A percentile compares a stretch with the other conserved stretches of the same genome.
These are phyloP conservation scores for Meriones psammophilus DNA, from an alignment of 2,797 vertebrate species.

Conservation along the genomic window DNA sequence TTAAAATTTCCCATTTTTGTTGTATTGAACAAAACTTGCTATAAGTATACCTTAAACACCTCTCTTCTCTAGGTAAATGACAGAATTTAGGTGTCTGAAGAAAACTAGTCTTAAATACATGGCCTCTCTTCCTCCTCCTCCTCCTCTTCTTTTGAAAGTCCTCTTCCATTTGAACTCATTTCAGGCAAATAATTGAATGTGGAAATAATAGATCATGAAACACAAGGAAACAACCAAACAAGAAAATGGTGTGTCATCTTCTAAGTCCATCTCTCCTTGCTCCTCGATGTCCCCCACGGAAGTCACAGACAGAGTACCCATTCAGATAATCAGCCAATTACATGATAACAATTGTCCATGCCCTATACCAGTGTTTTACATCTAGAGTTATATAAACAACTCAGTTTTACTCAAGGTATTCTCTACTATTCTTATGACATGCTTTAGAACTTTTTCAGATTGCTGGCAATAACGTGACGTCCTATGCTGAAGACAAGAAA, in stretches of 20 bases:
- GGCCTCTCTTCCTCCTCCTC: background rate
- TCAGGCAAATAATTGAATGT: conserved; percentile 24
- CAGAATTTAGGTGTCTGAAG: conserved; percentile 26
- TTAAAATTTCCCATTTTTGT: conserved; percentile 29
- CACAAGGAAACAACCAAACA: background rate
- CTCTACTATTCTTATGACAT: background rate
- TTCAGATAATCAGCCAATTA: background rate
- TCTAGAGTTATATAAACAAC: background rate
- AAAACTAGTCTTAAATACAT: conserved; percentile 50
- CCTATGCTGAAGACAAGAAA: conserved; percentile 3
- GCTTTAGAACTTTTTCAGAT: background rate
- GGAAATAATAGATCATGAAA: background rate
- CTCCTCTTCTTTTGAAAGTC: background rate
- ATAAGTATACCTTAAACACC: background rate
- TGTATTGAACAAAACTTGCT: background rate
- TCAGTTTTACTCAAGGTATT: background rate
- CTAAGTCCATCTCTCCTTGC: background rate
- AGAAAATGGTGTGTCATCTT: background rate
- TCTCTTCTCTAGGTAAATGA: conserved; percentile 44
- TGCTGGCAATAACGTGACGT: background rate
- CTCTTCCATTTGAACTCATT: background rate
- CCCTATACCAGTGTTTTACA: background rate
- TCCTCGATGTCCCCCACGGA: background rate
- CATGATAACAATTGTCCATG: background rate
- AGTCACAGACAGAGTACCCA: background rate